Conservation (phyloP, 1,140 invertebrate genomes). For the Cepaea nemoralis region DNA sequence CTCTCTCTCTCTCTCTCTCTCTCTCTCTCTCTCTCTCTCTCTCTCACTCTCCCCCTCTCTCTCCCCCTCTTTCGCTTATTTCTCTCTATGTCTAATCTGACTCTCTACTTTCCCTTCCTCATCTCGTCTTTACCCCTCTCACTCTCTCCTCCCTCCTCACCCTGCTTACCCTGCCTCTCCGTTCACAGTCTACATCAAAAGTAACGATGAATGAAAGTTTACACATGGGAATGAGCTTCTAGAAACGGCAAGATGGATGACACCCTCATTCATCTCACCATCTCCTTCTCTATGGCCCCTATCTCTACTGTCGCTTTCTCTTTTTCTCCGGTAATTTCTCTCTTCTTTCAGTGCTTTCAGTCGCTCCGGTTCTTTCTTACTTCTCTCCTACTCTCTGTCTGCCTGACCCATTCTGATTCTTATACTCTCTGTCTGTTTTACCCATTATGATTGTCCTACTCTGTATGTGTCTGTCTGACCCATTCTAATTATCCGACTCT, state of each 20-base stretch:
- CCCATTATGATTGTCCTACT: too few relatives aligned
- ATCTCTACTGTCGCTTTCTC: too few relatives aligned
- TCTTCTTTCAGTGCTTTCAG: neutral
- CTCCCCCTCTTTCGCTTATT: neutral
- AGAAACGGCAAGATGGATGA: too few relatives aligned
- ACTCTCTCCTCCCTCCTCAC: neutral
- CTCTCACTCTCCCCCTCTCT: too few relatives aligned
- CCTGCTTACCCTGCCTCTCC: neutral
- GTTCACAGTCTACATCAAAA: neutral
- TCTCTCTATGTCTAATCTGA: slow-evolving; percentile 17
- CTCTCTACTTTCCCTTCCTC: slow-evolving; percentile 27
- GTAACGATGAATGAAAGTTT: too few relatives aligned
- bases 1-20: neutral
- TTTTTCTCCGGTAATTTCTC: neutral
- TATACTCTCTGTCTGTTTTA: too few relatives aligned
- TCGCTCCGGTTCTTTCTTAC: neutral
- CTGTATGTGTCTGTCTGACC: too few relatives aligned
- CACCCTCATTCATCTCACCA: neutral
- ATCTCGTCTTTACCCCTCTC: neutral
- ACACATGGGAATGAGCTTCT: too few relatives aligned
- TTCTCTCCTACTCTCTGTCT: too few relatives aligned
- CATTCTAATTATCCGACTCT: neutral
- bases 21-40: too few relatives aligned
- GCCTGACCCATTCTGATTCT: too few relatives aligned
- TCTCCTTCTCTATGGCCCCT: too few relatives aligned